Evolutionary conservation across 2,888 invertebrate genomes (phyloP).

Genomic region (Anaspis maculata): DNA sequence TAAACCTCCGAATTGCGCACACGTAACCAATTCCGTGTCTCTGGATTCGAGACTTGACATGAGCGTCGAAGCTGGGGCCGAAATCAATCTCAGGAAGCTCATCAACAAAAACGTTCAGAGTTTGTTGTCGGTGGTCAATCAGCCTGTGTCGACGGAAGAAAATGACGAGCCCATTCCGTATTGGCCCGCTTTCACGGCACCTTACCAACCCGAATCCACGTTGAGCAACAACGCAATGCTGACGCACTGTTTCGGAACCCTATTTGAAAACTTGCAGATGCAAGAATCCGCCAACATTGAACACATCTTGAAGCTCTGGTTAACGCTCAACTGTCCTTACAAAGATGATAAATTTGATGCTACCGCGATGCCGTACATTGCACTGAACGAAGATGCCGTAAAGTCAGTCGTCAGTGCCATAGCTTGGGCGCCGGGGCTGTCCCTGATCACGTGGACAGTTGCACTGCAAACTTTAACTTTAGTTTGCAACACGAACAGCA

Average conservation of each 20-base stretch:
- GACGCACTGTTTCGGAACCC: slow-evolving; percentile 58
- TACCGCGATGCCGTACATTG: slow-evolving; percentile 53
- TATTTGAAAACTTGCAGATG: slow-evolving; percentile 59
- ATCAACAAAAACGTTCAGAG: slow-evolving; percentile 30
- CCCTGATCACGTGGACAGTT: slow-evolving; percentile 70
- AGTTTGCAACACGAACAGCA: slow-evolving; percentile 54
- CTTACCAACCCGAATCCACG: slow-evolving; percentile 41
- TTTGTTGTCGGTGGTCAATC: slow-evolving; percentile 31
- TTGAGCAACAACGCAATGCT: slow-evolving; percentile 51
- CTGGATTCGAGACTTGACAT: slow-evolving; percentile 72
- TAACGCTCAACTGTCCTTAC: slow-evolving; percentile 63
- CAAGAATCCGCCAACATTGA: slow-evolving; percentile 71
- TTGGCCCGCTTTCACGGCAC: slow-evolving; percentile 38
- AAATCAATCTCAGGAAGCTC: slow-evolving; percentile 60
- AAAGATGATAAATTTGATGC: slow-evolving; percentile 49
- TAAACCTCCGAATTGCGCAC: slow-evolving; percentile 18
- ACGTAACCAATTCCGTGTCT: slow-evolving; percentile 54
- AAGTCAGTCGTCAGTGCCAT: slow-evolving; percentile 58
- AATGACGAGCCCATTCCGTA: slow-evolving; percentile 20
- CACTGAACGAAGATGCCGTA: slow-evolving; percentile 56
- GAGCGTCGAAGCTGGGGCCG: slow-evolving; percentile 69
- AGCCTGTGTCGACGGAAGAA: slow-evolving; percentile 12
- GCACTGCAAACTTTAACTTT: slow-evolving; percentile 69
- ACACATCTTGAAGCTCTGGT: slow-evolving; percentile 77
- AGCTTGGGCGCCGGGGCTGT: slow-evolving; percentile 58